Percentiles rank a stretch among this genome's conserved stretches.
Conservation (phyloP, 1,140 invertebrate genomes). For the Aphelinus certus region DNA sequence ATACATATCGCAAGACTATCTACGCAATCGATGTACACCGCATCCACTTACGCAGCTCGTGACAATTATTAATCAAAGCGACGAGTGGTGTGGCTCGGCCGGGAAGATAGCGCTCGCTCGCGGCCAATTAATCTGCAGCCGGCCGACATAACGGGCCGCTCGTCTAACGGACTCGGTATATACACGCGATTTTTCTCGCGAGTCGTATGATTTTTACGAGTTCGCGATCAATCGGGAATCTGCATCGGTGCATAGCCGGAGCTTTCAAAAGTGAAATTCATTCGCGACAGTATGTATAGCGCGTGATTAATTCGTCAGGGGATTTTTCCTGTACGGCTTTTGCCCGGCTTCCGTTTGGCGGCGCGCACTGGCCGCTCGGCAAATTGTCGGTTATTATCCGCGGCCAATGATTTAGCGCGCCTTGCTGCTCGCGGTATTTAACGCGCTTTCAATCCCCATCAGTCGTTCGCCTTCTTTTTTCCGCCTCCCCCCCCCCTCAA, state of each 20-base stretch:
- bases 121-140: conserved; percentile 16
- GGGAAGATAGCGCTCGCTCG: conserved; percentile 6
- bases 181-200: not conserved
- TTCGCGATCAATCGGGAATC: conserved; percentile 25
- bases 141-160: not conserved
- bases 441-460: not conserved
- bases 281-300: conserved; percentile 30
- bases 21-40: too few relatives aligned
- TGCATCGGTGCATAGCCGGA: not conserved
- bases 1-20: conserved; percentile 25
- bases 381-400: conserved; percentile 25
- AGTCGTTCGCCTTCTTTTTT: not conserved
- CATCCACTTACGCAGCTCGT: conserved; percentile 1
- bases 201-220: not conserved
- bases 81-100: not conserved
- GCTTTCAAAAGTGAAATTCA: conserved; percentile 42
- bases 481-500: not conserved
- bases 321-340: not conserved
- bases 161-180: conserved; percentile 1
- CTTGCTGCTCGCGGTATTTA: not conserved
- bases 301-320: conserved; percentile 36
- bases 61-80: conserved; percentile 33
- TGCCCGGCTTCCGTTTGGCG: not conserved
- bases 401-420: not conserved
- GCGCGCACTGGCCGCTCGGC: not conserved